Evolutionary conservation across 2,113 vertebrate genomes (phyloP), one percentile per base, ranked within the genome.

Genomic region (Archilochus colubris): DNA sequence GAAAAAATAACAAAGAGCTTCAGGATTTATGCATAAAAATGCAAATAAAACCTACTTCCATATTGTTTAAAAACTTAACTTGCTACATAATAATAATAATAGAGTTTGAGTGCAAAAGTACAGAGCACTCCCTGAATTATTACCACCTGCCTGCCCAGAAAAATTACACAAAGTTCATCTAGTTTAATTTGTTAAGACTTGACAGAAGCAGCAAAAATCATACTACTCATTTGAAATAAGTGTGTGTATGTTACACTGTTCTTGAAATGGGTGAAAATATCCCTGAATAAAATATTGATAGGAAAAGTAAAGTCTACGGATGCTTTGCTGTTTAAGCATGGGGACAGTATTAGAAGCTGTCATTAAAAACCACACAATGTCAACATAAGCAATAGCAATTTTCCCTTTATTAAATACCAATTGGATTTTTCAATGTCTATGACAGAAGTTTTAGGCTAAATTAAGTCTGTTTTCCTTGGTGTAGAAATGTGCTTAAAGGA

Each of bases 1-100:
- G 28, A 13, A 86, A 95, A 95, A 94, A 90, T 72, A 91, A 90
- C 50, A 50, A 68, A 63, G 53, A 78, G 18, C 18, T 58, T 88
- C 54, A 91, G 50, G 64, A 94, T 89, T 85, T 67, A 86, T 57
- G 16, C 3, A 6, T 58, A 88, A 88, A 85, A 72, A 33, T 75
- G 43, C 2, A 1, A 83, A 83, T 61, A 80, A 91, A 91, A 74
- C 19, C 36, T 72, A 63, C 38, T 78, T 58, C 30, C 0, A 0
- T 58, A 67, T 44, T 2, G 72, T 80, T 76, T 24, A 17, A 80
- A 72, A 93, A 61, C 12, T 43, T 31, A 75, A 51, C 46, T 80
- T 79, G 36, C 14, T 79, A 46, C n/a, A 25, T 54, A 92, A 91
- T 43, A 80, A 80, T 82, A 80, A 59, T 25, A 31, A 59, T 25